Conservation (phyloP, 2,797 vertebrate genomes). For the Vipera ursinii region DNA sequence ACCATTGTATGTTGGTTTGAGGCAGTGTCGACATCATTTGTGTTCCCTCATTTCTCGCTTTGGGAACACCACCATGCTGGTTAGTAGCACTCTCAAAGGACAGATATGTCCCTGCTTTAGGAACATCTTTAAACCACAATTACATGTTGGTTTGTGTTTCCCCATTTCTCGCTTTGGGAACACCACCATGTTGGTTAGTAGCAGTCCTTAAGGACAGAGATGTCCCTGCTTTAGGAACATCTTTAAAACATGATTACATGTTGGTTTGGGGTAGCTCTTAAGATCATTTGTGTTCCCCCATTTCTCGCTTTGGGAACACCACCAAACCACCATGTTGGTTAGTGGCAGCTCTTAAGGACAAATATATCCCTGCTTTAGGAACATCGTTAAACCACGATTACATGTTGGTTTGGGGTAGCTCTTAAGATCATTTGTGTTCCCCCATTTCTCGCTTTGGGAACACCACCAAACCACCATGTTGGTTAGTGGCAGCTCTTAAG, state of each 20-base stretch:
- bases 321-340: conserved; percentile 1
- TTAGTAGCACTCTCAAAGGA: conserved; percentile 30
- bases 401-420: background rate
- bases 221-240: background rate
- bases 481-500: conserved; percentile 32
- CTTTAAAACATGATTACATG: background rate
- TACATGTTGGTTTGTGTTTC: background rate
- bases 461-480: background rate
- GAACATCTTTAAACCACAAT: background rate
- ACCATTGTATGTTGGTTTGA: background rate
- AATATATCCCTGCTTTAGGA: background rate
- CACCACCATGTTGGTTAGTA: conserved; percentile 34
- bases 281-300: background rate
- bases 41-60: background rate
- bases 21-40: background rate
- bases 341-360: conserved; percentile 11
- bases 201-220: background rate
- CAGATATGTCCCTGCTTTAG: background rate
- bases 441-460: background rate
- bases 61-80: background rate
- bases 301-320: background rate
- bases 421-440: too few species aligned
- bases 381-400: background rate
- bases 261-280: background rate
- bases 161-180: background rate